Percentiles rank a stretch among this genome's conserved stretches.
These are phyloP conservation scores for Porites lutea DNA, from an alignment of 64 coral and sea anemone genomes.

Conservation along the genomic window DNA sequence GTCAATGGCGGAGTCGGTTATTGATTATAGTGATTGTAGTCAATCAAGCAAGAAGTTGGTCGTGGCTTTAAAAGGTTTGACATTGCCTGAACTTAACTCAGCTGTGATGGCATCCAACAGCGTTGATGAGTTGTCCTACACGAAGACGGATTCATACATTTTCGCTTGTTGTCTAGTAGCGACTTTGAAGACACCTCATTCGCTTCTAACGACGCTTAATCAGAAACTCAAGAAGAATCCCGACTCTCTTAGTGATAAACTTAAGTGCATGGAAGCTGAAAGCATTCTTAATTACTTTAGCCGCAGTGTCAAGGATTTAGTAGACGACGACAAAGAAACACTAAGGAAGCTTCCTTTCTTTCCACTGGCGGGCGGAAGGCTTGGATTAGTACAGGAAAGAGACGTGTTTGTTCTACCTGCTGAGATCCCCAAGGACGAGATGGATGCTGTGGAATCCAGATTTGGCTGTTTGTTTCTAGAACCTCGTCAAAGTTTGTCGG, in stretches of 20 bases:
- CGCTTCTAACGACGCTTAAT: constrained; percentile 14
- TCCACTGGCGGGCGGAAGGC: constrained; percentile 5
- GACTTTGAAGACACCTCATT: constrained; percentile 9
- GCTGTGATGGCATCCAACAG: neutral
- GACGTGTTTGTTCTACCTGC: constrained; percentile 31
- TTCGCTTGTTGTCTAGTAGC: constrained; percentile 29
- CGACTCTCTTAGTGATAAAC: neutral
- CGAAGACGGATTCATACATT: neutral
- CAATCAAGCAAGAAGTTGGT: neutral
- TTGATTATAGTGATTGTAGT: neutral
- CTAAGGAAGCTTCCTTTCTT: constrained; percentile 55
- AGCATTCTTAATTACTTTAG: constrained; percentile 42
- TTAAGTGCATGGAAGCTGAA: neutral
- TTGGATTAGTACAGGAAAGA: constrained; percentile 9
- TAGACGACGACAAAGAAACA: neutral
- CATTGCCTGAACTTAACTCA: neutral
- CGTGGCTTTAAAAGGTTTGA: neutral
- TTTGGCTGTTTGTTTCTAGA: constrained; percentile 24
- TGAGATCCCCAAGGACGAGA: constrained; percentile 36
- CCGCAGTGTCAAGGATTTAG: neutral
- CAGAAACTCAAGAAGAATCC: constrained; percentile 42
- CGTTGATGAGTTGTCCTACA: neutral
- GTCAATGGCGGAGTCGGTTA: neutral
- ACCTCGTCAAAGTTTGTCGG: neutral
- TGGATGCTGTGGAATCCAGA: constrained; percentile 37